Base-by-base conservation (phyloP, 2,113 vertebrate genomes). In the Setophaga petechia region DNA sequence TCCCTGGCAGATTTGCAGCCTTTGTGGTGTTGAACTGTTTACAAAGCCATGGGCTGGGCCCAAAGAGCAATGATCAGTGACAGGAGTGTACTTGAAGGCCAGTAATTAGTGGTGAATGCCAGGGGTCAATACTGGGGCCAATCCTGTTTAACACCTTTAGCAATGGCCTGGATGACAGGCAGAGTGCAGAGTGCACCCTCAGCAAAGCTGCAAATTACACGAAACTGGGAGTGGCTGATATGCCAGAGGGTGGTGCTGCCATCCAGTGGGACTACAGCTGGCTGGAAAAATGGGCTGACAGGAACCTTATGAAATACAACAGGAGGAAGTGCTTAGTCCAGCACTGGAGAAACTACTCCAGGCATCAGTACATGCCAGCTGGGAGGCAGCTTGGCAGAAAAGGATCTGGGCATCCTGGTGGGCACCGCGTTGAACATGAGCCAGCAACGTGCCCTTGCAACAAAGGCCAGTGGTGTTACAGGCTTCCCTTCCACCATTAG, bases 361-460 rank as follows among this genome's bases (percentile, higher is more conserved):
- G 30, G 12, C 35, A 62, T n/a, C 47, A 84, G 10, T 19, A 33
- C 12, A 25, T 83, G 63, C 72, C 57, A 84, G 35, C 47, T 55
- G 55, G 41, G 55, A 90, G 49, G 35, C 63, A 90, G 58, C 46
- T 49, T 49, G 47, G 52, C 58, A 90, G 69, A 84, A 88, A 66
- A 61, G 55, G 51, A 61, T 65, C 20, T 74, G 35, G 12, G 12
- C 27, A 23, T 69, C 44, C 44, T n/a, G 12, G 35, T 51, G 51
- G 46, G 57, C 51, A 47, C 18, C 35, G 77, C 1, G 3, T 1
- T 47, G 44, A 80, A 47, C 27, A 25, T 6, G 12, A 90, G 28
- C n/a, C 54, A 59, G 43, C 23, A 37, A 51, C 0, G 0, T 30
- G 67, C 58, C 47, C 15, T 33, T 39, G 63, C 28, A 35, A 37